Conservation (phyloP, 2,888 invertebrate genomes). For the Ashinkailepas kermadecensis region DNA sequence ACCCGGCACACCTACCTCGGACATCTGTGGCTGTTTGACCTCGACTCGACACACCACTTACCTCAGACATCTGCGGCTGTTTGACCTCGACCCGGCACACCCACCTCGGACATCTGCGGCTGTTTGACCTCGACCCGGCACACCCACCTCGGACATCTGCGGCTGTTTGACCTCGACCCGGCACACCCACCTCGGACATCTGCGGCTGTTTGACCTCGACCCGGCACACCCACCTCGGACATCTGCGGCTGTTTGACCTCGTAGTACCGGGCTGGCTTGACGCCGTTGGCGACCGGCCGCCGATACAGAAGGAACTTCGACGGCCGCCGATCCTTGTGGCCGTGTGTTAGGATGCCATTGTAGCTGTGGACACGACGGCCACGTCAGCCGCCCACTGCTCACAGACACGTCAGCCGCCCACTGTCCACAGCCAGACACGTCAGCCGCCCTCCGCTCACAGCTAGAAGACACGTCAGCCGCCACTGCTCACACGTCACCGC, state of each 20-base stretch:
- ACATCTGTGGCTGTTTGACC: not conserved
- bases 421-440: no score
- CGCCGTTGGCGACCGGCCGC: conserved; percentile 78
- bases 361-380: conserved; percentile 26
- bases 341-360: conserved; percentile 41
- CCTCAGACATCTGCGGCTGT: no score
- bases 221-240: conserved; percentile 49
- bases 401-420: no score
- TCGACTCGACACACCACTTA: no score
- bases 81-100: no score
- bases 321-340: conserved; percentile 83
- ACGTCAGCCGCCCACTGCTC: no score
- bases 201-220: no score
- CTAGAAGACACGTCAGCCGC: no score
- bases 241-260: conserved; percentile 92
- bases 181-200: no score
- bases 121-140: not conserved
- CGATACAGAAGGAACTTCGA: conserved; percentile 90
- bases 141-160: not conserved
- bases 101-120: not conserved
- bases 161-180: not conserved
- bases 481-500: no score
- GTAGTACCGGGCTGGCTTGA: conserved; percentile 89
- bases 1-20: not conserved
- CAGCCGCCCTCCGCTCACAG: no score